Base-by-base conservation (phyloP, 1,140 invertebrate genomes). In the Linepithema humile region DNA sequence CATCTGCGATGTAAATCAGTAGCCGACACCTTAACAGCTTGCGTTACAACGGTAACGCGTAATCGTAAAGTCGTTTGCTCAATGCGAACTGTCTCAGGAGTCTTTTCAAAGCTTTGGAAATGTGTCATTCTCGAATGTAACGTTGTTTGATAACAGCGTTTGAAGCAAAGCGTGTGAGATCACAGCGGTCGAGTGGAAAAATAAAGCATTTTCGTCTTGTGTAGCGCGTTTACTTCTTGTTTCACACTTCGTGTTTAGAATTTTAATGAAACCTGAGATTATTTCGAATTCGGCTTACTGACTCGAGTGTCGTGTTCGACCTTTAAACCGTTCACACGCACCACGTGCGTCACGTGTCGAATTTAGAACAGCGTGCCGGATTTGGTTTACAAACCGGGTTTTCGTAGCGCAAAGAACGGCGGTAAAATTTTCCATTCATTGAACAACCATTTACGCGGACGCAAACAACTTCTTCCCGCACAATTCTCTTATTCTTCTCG, bases 1-100 rank as follows among this genome's bases (percentile, higher is more conserved):
- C 15, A 73, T 82, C 78, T 72, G 32, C 55, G 55, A 82, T 82
- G 69, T 45, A 74, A 82, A 82, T 82, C 57, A 74, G 69, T n/a
- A 43, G 75, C 35, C 57, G 40, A 74, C 55, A 74, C 40, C 35
- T 48, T 26, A 48, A 82, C 60, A n/a, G 69, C 69, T 26, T n/a
- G 40, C 62, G 5, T 32, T 77, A 59, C n/a, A 15, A 15, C 15
- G 12, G 23, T 29, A 12, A 7, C 17, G 17, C 38, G 53, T 59
- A 43, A 35, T 26, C 55, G 55, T 2, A 15, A 48, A 35, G 4
- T 35, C n/a, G 40, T 45, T 35, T 35, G 20, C 45, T 35, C 23
- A 15, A 5, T 12, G 17, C 43, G 3, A 17, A 12, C 53, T 7
- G 15, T 7, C 53, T 29, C 38, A 3, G 26, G 5, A 15, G 12